These are phyloP conservation scores for Bubo bubo DNA, from an alignment of 2,113 vertebrate species.

Conservation along the genomic window DNA sequence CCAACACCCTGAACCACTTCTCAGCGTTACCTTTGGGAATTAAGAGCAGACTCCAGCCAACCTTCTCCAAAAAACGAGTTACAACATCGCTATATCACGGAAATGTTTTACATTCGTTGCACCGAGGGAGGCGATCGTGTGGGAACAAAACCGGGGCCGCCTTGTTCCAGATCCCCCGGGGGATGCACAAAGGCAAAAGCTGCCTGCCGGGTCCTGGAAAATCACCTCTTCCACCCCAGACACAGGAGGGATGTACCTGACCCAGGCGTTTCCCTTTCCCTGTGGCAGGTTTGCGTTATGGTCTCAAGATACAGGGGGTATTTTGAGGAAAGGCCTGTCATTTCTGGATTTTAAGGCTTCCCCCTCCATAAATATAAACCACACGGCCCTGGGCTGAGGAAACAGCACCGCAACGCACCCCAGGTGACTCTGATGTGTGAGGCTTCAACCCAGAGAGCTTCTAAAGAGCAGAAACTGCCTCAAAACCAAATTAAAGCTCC, in stretches of 20 bases:
- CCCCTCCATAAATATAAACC: background rate
- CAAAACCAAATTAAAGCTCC: background rate
- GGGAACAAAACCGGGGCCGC: background rate
- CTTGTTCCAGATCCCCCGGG: background rate
- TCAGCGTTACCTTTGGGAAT: background rate
- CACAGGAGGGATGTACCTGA: background rate
- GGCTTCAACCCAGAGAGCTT: background rate
- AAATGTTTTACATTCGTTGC: accelerated
- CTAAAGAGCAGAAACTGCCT: background rate
- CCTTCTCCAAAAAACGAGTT: background rate
- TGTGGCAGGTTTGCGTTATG: accelerated
- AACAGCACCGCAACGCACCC: accelerated
- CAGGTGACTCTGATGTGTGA: background rate
- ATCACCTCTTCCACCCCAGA: background rate
- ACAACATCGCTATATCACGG: background rate
- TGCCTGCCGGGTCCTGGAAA: background rate
- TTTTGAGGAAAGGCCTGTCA: background rate
- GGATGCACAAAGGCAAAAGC: background rate
- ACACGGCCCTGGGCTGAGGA: accelerated
- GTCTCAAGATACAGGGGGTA: accelerated
- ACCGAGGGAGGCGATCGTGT: background rate
- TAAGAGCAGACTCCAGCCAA: background rate
- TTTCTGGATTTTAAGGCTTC: background rate
- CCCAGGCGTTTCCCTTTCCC: background rate
- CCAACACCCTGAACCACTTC: background rate